Percentiles rank a stretch among this genome's conserved stretches.
Conservation (phyloP, 2,797 vertebrate genomes). For the Notoglanidium macrostoma region DNA sequence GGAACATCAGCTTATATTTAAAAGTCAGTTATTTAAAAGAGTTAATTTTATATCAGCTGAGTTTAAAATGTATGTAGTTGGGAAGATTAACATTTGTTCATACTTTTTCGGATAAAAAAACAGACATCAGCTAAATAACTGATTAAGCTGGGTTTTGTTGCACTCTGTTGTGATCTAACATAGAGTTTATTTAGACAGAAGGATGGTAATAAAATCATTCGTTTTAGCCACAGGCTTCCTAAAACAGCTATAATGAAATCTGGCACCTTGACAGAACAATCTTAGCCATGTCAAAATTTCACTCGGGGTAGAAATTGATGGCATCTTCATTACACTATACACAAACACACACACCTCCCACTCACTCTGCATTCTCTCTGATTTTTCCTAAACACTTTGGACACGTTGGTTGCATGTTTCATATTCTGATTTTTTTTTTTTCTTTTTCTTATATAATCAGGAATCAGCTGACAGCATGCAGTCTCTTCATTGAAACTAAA, state of each 20-base stretch:
- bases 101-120: neutral
- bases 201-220: neutral
- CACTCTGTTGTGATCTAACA: neutral
- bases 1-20: too few relatives aligned
- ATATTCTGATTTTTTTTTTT: slow-evolving; percentile 10
- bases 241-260: slow-evolving; percentile 41
- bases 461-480: neutral
- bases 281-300: slow-evolving; percentile 43
- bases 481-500: slow-evolving; percentile 11
- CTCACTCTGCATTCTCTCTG: slow-evolving; percentile 13
- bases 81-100: neutral
- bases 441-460: slow-evolving; percentile 20
- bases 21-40: too few relatives aligned
- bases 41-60: too few relatives aligned
- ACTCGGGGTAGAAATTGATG: slow-evolving; percentile 37
- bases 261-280: slow-evolving; percentile 48
- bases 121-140: neutral
- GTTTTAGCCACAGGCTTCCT: neutral
- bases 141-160: neutral
- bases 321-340: slow-evolving; percentile 28
- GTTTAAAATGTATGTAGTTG: too few relatives aligned
- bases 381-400: slow-evolving; percentile 9
- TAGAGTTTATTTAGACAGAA: slow-evolving; percentile 5
- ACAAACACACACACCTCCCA: slow-evolving; percentile 12
- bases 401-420: slow-evolving; percentile 23